Base-by-base conservation (phyloP, 2,113 vertebrate species). In the Thunnus thynnus region DNA sequence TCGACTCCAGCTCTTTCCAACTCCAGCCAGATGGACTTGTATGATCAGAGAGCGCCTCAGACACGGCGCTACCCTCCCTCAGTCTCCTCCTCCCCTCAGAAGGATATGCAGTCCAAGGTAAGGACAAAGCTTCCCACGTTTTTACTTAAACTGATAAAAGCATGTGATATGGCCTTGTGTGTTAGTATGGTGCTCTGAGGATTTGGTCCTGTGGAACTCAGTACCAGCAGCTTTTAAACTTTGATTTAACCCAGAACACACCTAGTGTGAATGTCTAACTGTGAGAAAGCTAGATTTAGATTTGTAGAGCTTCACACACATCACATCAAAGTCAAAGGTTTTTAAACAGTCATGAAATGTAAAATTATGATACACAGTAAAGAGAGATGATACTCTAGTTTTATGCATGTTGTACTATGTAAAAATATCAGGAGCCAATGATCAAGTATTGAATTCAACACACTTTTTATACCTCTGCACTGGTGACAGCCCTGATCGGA, bases 41-140 rank as follows among this genome's bases (percentile, higher is more conserved):
- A 99, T 0, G 98, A 99, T n/a, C 98, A 97, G 96, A 97, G 97
- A 95, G 93, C 96, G 18, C 91, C 96, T 68, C 97, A 98, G 93
- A 96, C 96, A 0, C 94, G 97, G 27, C 96, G 97, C 62, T 99
- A 98, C 91, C 97, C 97, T 41, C 96, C 96, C 66, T 97, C 97
- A 0, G 96, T 96, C 82, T 97, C 96, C 47, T 96, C 97, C 68
- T 99, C 97, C 0, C 97, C 98, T 67, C 98, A 99, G 93, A 99
- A 99, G 90, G 98, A 99, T 81, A 93, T 98, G 93, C 96, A 96
- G 95, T 93, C 97, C 90, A 99, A 99, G 96, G 98, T 99, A 90
- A 79, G 4, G 5, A 9, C 20, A 25, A 13, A 30, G 13, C 32
- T 52, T 64, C 41, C n/a, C 13, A 44, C n/a, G 66, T 72, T 61